Conservation (phyloP, 2,797 vertebrate genomes). For the Catostomus latipinnis region DNA sequence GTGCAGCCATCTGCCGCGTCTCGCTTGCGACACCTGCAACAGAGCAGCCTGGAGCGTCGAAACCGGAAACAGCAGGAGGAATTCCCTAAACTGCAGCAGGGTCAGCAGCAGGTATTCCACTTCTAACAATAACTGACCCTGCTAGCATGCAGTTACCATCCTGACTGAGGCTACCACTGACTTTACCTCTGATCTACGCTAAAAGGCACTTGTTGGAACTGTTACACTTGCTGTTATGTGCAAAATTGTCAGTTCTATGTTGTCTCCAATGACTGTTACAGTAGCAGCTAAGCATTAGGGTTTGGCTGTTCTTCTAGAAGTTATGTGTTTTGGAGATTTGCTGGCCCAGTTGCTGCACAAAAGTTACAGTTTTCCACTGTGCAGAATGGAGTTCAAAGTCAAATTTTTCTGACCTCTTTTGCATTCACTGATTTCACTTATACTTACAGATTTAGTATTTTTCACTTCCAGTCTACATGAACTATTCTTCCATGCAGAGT, state of each 20-base stretch:
- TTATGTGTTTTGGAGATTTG: conserved; percentile 15
- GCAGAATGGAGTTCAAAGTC: neutral
- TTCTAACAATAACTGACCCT: conserved; percentile 71
- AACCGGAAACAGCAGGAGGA: conserved; percentile 91
- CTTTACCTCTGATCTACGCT: conserved; percentile 26
- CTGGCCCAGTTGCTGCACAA: conserved; percentile 18
- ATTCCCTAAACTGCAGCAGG: conserved; percentile 90
- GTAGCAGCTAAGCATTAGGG: neutral
- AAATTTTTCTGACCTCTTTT: no score
- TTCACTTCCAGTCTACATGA: neutral
- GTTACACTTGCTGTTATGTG: neutral
- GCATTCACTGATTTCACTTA: neutral
- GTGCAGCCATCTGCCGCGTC: conserved; percentile 84
- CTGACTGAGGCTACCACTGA: conserved; percentile 13
- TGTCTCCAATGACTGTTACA: neutral
- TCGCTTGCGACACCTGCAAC: conserved; percentile 89
- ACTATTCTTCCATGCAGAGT: conserved; percentile 5
- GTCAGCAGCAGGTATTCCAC: conserved; percentile 94
- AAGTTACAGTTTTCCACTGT: neutral
- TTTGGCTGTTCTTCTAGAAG: neutral
- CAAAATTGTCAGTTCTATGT: neutral
- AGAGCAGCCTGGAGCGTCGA: conserved; percentile 89
- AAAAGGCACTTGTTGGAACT: conserved; percentile 3
- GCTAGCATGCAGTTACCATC: conserved; percentile 38
- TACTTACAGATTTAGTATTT: conserved; percentile 10